Evolutionary conservation across 2,888 invertebrate genomes (phyloP).

Genomic region (Aquatica leii): DNA sequence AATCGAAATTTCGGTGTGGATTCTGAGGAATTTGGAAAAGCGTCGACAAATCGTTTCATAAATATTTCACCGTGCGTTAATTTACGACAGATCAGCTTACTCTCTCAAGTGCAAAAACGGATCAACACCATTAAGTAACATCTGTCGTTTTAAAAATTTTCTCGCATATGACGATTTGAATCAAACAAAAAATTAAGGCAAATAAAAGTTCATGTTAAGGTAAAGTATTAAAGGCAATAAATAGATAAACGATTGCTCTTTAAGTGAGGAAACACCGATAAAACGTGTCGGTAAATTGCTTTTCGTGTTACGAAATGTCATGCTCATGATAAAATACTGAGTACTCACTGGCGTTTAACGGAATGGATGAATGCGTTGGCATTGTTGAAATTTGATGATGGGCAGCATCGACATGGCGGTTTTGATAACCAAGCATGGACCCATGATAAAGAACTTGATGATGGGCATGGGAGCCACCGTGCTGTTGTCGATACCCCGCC

Average conservation of each 20-base stretch:
- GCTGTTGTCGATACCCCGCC: constrained; percentile 60
- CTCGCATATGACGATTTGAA: background rate
- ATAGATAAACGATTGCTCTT: constrained; percentile 7
- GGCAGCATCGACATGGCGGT: constrained; percentile 53
- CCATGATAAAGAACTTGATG: constrained; percentile 60
- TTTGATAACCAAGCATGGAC: constrained; percentile 56
- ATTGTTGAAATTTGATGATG: constrained; percentile 55
- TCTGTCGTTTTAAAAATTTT: background rate
- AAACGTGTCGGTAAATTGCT: constrained; percentile 1
- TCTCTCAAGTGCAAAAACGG: too few relatives aligned
- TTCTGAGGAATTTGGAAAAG: too few relatives aligned
- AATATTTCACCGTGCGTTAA: too few relatives aligned
- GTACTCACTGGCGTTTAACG: constrained; percentile 60
- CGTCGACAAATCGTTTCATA: too few relatives aligned
- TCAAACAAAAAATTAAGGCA: background rate
- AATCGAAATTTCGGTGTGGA: too few relatives aligned
- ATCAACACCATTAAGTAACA: background rate
- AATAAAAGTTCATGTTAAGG: background rate
- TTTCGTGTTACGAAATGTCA: constrained; percentile 7
- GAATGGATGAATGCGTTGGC: constrained; percentile 53
- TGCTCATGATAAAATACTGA: background rate
- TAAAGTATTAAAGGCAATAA: background rate
- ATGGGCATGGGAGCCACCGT: constrained; percentile 52
- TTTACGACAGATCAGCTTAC: too few relatives aligned
- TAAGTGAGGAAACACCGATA: background rate